A percentile compares a stretch with the other conserved stretches of the same genome.
Conservation (phyloP, 2,888 invertebrate species). For the Limnephilus lunatus region DNA sequence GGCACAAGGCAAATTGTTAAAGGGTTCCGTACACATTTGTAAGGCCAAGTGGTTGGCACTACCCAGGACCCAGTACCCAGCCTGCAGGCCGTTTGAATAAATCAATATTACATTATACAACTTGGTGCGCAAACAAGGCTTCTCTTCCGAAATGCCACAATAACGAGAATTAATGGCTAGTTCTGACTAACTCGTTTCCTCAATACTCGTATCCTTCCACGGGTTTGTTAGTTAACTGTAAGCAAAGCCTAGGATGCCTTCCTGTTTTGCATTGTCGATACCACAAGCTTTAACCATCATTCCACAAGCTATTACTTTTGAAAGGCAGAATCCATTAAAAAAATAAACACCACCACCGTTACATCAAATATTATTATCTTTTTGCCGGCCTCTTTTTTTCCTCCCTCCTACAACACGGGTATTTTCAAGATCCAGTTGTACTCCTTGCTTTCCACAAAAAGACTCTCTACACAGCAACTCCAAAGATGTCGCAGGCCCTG, state of each 20-base stretch:
- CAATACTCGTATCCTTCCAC: neutral
- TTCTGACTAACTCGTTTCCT: neutral
- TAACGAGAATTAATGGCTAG: constrained; percentile 2
- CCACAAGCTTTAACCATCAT: neutral
- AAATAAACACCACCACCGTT: neutral
- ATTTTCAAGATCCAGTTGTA: no score
- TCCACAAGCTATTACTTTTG: neutral
- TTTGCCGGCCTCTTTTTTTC: no score
- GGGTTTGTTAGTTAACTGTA: neutral
- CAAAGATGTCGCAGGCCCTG: no score
- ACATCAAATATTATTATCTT: neutral
- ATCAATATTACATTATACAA: neutral
- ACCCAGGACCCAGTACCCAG: neutral
- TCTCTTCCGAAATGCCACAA: constrained; percentile 2
- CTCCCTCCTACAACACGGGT: no score
- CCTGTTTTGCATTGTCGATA: neutral
- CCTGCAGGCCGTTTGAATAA: neutral
- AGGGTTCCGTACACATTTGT: neutral
- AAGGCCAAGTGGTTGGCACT: neutral
- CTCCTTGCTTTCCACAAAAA: no score
- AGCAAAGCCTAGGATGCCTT: neutral
- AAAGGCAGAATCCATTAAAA: neutral
- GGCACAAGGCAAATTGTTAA: neutral
- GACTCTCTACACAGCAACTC: no score
- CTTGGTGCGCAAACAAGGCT: neutral